Base-by-base conservation (phyloP, 2,113 vertebrate genomes). In the Xiphophorus couchianus region DNA sequence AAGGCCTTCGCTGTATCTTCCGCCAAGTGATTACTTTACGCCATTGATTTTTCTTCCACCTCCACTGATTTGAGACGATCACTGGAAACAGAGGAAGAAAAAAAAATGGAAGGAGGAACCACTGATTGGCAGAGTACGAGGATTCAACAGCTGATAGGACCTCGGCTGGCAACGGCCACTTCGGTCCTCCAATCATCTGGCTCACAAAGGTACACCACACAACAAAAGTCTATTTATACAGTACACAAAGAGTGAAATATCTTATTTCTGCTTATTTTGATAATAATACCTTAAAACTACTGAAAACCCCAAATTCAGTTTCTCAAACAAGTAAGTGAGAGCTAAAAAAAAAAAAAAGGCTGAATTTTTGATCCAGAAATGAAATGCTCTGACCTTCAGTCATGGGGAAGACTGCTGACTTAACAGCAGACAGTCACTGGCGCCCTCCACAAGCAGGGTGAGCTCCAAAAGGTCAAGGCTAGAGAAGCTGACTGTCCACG, bases 21-120 rank as follows among this genome's bases (percentile, higher is more conserved):
- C 90, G 89, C 89, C 87, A 90, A 94, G 91, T 91, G 92, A 94
- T 94, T 93, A 92, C 92, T 93, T 92, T 90, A 93, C 90, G 84
- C 87, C 92, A 95, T 94, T 92, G 93, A 95, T 94, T 94, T 92
- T 90, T 77, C 85, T 91, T 84, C 89, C 84, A 89, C 86, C 91
- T 91, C 79, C 88, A 90, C 86, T 92, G 92, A 93, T 93, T 91
- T 93, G 90, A 92, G 92, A 91, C 87, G 89, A 93, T 92, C 92
- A 93, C 84, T 89, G 79, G 66, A 74, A 73, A 85, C 83, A 78
- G 88, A 66, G 78, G 74, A 69, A 77, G 65, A 51, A 66, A 69
- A 77, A 62, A 51, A 61, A 64, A 31, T 74, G 62, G 62, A 73
- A 58, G 83, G 80, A 74, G 82, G 73, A 88, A 87, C 81, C 88